Conservation (phyloP, 2,113 vertebrate genomes). For the Planiliza haematocheilus region DNA sequence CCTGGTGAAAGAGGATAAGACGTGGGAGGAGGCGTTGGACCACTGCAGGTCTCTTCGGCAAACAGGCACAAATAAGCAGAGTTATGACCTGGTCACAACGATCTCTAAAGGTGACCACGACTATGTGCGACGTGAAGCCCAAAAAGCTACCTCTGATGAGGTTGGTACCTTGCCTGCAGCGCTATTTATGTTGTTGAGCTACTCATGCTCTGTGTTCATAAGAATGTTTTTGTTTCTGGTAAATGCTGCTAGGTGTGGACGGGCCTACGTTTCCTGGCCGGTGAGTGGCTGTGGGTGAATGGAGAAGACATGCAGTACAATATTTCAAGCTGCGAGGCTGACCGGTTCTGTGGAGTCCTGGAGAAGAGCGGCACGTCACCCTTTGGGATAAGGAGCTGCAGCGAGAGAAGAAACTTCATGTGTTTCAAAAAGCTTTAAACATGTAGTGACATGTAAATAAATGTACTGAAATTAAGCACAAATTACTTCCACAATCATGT, state of each 20-base stretch:
- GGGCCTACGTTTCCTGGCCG: no score
- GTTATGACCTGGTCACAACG: constrained; percentile 43
- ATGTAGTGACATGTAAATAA: no score
- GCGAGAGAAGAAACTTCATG: no score
- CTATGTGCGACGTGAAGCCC: background rate
- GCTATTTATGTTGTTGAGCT: background rate
- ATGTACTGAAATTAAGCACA: no score
- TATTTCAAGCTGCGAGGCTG: no score
- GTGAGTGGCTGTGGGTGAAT: no score
- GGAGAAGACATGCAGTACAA: no score
- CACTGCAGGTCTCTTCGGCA: constrained; percentile 42
- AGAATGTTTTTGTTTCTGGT: background rate
- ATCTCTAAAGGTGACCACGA: constrained; percentile 5
- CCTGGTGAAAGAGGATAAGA: constrained; percentile 41
- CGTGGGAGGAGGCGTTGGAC: constrained; percentile 41
- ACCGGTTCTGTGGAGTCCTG: no score
- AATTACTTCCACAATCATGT: no score
- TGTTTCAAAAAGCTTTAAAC: no score
- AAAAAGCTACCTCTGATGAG: background rate
- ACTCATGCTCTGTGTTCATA: background rate
- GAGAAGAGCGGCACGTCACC: no score
- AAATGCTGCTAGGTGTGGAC: background rate
- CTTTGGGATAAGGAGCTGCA: no score
- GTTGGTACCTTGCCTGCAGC: constrained; percentile 7
- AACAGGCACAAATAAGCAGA: background rate